Conservation (phyloP, 1,140 invertebrate species). For the Achroia grisella region DNA sequence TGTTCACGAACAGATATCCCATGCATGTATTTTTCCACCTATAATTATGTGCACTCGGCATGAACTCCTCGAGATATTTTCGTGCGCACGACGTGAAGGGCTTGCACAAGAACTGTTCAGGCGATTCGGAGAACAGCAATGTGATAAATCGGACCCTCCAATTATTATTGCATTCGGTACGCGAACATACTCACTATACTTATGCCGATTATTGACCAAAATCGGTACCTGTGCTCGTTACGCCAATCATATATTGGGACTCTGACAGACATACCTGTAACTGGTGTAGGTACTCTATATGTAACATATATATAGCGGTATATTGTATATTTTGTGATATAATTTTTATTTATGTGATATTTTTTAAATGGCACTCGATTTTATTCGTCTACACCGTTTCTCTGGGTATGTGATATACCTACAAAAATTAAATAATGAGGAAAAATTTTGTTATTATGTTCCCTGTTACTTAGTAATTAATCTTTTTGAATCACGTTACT, state of each 20-base stretch:
- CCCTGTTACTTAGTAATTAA: too few relatives aligned
- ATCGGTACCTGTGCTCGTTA: conserved; percentile 64
- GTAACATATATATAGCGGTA: too few relatives aligned
- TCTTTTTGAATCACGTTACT: too few relatives aligned
- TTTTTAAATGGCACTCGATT: too few relatives aligned
- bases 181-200: conserved; percentile 68
- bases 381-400: too few relatives aligned
- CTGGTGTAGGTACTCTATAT: too few relatives aligned
- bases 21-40: conserved; percentile 69
- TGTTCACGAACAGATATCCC: conserved; percentile 44
- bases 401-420: too few relatives aligned
- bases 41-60: conserved; percentile 66
- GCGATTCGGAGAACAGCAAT: conserved; percentile 66
- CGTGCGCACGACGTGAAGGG: conserved; percentile 68
- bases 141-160: conserved; percentile 72
- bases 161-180: conserved; percentile 71
- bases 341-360: too few relatives aligned
- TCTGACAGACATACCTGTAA: conserved; percentile 9
- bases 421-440: too few relatives aligned
- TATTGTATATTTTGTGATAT: too few relatives aligned
- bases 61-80: conserved; percentile 64
- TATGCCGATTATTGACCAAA: conserved; percentile 70
- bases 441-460: too few relatives aligned
- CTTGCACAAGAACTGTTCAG: conserved; percentile 67
- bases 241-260: conserved; percentile 55